Percentiles rank a stretch among this genome's conserved stretches.
phyloP scores from a whole-genome alignment of 2,888 invertebrate species.

The Urechis unicinctus region DNA sequence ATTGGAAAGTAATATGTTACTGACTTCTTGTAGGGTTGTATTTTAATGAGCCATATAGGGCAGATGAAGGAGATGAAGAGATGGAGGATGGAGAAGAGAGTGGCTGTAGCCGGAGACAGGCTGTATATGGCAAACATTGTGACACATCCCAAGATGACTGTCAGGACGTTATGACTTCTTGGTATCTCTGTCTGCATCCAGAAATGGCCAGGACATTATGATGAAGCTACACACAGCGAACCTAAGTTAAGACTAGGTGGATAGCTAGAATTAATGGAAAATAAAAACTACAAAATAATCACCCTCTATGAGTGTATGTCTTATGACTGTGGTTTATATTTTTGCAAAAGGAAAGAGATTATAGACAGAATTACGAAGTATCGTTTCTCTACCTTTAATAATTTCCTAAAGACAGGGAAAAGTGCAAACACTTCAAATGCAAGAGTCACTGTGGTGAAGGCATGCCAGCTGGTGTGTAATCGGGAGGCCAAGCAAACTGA shows the following conservation, averaged over 20 bases:
- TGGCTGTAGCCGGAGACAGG: slow-evolving; percentile 33
- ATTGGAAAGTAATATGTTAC: slow-evolving; percentile 16
- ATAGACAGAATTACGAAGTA: too few species aligned
- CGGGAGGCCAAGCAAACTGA: slow-evolving; percentile 92
- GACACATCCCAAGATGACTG: slow-evolving; percentile 23
- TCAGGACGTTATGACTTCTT: slow-evolving; percentile 19
- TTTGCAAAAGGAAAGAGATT: too few species aligned
- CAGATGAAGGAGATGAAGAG: slow-evolving; percentile 50
- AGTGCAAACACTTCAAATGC: slow-evolving; percentile 84
- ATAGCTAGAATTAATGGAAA: too few species aligned
- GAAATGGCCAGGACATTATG: too few species aligned
- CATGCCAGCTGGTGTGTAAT: slow-evolving; percentile 75
- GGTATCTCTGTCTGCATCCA: slow-evolving; percentile 2
- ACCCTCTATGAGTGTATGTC: too few species aligned
- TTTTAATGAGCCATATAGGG: slow-evolving; percentile 47
- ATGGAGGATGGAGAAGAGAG: slow-evolving; percentile 35
- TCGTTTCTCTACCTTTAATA: slow-evolving; percentile 59
- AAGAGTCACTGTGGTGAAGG: slow-evolving; percentile 74
- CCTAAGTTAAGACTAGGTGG: too few species aligned
- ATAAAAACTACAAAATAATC: too few species aligned
- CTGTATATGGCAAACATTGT: slow-evolving; percentile 26
- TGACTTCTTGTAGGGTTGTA: slow-evolving; percentile 53
- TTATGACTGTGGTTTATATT: too few species aligned
- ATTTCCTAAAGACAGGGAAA: slow-evolving; percentile 70
- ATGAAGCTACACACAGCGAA: too few species aligned